phyloP scores from a whole-genome alignment of 2,113 vertebrate genomes.

The Eudorcas thomsonii region DNA sequence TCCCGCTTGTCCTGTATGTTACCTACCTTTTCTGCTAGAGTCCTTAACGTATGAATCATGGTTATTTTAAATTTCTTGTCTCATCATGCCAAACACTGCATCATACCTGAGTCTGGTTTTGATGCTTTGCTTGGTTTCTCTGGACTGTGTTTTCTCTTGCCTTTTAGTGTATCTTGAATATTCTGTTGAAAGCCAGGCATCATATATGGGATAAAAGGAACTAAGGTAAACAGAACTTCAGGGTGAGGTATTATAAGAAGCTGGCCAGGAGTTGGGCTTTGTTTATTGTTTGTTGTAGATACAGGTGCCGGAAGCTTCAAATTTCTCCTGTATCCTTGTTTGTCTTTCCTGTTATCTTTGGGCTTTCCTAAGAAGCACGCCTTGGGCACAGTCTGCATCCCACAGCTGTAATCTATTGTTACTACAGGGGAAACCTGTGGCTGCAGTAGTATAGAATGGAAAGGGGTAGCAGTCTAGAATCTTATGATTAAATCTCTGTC shows the following conservation, averaged over 20 bases:
- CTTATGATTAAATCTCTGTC: background rate
- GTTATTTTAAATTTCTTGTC: background rate
- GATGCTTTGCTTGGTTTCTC: background rate
- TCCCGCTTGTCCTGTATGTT: background rate
- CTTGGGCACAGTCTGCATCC: background rate
- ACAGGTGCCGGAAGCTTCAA: background rate
- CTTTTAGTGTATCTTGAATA: background rate
- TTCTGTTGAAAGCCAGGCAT: background rate
- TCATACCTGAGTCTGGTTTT: background rate
- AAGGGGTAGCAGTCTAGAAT: background rate
- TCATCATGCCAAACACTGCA: background rate
- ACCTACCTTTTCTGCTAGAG: background rate
- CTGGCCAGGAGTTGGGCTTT: background rate
- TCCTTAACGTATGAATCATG: background rate
- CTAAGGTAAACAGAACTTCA: background rate
- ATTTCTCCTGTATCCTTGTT: background rate
- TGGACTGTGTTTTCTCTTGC: background rate
- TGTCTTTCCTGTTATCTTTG: background rate
- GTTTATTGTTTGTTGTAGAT: background rate
- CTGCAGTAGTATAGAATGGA: background rate
- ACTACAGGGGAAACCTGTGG: background rate
- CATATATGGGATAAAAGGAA: background rate
- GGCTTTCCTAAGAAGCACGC: background rate
- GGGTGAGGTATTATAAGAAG: background rate
- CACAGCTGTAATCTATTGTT: background rate